Percentiles rank a stretch among this genome's conserved stretches.
phyloP scores from a whole-genome alignment of 2,888 invertebrate genomes.

The Drosophila subquinaria region DNA sequence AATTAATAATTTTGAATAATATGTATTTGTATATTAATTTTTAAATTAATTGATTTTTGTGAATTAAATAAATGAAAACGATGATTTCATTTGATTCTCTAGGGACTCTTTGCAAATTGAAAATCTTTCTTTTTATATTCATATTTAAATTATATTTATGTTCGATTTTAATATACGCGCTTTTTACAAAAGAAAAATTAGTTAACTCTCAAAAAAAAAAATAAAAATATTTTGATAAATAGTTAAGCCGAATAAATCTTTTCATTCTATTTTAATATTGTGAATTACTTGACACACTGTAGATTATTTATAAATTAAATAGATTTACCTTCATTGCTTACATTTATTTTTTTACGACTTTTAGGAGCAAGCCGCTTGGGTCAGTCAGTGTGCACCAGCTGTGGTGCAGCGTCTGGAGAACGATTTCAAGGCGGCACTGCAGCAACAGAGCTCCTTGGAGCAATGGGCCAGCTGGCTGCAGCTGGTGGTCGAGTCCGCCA shows the following conservation, averaged over 20 bases:
- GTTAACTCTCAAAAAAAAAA: too few species aligned
- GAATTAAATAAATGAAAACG: too few species aligned
- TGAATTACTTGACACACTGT: not conserved
- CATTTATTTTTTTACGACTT: too few species aligned
- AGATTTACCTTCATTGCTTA: too few species aligned
- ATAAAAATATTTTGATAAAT: too few species aligned
- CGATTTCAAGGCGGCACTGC: slow-evolving; percentile 96
- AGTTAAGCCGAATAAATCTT: not conserved
- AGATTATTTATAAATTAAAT: not conserved
- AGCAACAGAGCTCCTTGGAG: slow-evolving; percentile 96
- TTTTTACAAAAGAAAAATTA: slow-evolving; percentile 11
- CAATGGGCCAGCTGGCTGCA: slow-evolving; percentile 99
- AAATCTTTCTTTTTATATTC: too few species aligned
- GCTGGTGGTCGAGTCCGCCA: slow-evolving; percentile 94
- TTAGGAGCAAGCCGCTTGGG: slow-evolving; percentile 95
- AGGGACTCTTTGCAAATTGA: not conserved
- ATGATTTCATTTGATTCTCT: too few species aligned
- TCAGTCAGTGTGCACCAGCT: slow-evolving; percentile 96
- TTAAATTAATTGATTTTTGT: too few species aligned
- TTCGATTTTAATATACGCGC: slow-evolving; percentile 31
- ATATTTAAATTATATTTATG: slow-evolving; percentile 37
- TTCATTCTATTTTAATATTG: not conserved
- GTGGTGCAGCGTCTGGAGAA: slow-evolving; percentile 93
- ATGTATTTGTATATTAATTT: too few species aligned
- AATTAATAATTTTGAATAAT: too few species aligned